Conservation (phyloP, 1,140 invertebrate species). For the Brachionus plicatilis region DNA sequence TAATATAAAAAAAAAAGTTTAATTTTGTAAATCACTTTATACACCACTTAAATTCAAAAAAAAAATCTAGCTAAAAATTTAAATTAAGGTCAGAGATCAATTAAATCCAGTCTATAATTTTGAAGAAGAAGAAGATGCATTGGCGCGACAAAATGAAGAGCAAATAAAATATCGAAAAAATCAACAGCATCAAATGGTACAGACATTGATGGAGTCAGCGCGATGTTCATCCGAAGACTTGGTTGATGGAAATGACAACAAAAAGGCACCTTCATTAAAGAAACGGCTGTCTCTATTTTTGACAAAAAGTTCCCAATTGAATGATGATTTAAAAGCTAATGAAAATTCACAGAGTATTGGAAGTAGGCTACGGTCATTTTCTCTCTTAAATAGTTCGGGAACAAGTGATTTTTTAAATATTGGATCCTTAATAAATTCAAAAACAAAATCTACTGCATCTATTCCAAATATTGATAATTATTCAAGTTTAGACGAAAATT, state of each 20-base stretch:
- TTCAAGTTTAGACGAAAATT: not conserved
- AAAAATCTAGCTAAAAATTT: no score
- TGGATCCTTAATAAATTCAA: not conserved
- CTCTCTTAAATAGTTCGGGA: not conserved
- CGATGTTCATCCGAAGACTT: not conserved
- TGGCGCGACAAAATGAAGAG: not conserved
- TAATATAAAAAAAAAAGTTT: no score
- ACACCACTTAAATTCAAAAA: no score
- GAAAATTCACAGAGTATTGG: not conserved
- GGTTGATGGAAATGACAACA: not conserved
- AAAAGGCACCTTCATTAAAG: not conserved
- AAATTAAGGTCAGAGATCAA: not conserved
- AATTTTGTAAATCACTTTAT: no score
- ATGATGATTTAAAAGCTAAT: not conserved
- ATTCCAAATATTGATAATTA: not conserved
- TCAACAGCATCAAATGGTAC: constrained; percentile 16
- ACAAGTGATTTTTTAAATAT: not conserved
- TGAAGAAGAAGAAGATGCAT: not conserved
- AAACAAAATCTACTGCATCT: not conserved
- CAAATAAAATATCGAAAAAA: constrained; percentile 21
- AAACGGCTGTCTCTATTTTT: constrained; percentile 7
- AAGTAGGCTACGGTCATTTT: not conserved
- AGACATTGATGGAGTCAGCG: not conserved
- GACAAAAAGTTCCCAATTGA: not conserved
- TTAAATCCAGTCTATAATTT: constrained; percentile 11